A percentile compares a stretch with the other conserved stretches of the same genome.
These are phyloP conservation scores for Chaetogeoica ovagalla DNA, from an alignment of 2,888 invertebrate species.

Conservation along the genomic window DNA sequence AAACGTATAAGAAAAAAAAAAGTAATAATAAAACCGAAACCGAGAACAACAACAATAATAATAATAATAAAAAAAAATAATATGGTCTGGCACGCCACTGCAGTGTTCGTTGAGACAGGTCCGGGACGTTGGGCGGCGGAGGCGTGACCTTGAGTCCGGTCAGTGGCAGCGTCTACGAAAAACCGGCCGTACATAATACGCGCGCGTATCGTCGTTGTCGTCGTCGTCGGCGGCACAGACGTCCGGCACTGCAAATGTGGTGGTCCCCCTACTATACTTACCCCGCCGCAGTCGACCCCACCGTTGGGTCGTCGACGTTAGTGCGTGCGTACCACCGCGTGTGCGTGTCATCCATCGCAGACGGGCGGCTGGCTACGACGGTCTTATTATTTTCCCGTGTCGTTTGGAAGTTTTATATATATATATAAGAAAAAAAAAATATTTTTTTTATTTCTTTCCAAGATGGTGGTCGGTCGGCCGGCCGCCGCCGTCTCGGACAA, in stretches of 20 bases:
- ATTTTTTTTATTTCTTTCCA: conserved; percentile 4
- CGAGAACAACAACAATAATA: conserved; percentile 10
- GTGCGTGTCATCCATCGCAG: conserved; percentile 45
- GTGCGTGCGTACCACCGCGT: background rate
- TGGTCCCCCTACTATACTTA: too few relatives aligned
- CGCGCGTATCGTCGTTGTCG: conserved; percentile 37
- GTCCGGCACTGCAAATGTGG: conserved; percentile 38
- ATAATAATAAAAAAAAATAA: conserved; percentile 12
- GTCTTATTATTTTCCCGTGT: conserved; percentile 7
- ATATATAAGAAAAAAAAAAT: background rate
- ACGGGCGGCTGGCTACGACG: conserved; percentile 36
- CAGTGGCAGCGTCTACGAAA: conserved; percentile 52
- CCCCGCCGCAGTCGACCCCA: too few relatives aligned
- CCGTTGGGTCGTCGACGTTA: too few relatives aligned
- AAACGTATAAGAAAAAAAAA: background rate
- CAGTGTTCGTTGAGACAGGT: conserved; percentile 48
- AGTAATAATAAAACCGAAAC: conserved; percentile 33
- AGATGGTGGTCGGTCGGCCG: conserved; percentile 24
- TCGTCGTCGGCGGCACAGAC: conserved; percentile 34
- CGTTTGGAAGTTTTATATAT: conserved; percentile 10
- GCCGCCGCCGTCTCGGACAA: background rate
- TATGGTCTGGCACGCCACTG: conserved; percentile 48
- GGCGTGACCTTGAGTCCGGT: conserved; percentile 49
- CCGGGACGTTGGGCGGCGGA: conserved; percentile 37
- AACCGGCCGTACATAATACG: conserved; percentile 36